Evolutionary conservation across 2,888 invertebrate species (phyloP), one percentile per base, ranked within the genome.

Genomic region (Parnassius glacialis): DNA sequence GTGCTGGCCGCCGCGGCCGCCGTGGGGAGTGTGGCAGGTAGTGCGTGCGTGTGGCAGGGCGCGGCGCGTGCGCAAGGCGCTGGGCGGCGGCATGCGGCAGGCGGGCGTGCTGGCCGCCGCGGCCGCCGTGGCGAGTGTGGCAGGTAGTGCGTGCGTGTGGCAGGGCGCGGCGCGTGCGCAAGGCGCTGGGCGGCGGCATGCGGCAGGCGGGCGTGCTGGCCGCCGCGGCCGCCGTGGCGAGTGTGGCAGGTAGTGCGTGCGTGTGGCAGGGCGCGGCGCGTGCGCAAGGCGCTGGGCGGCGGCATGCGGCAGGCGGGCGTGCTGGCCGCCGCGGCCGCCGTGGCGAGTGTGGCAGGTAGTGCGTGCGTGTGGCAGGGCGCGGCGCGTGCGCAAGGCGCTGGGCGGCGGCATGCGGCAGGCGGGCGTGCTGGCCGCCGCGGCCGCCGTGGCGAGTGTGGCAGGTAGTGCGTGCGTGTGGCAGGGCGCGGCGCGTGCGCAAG

Each of bases 11-110:
- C 98, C 0, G 96, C 98, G 1, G 98, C 16, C 1, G 16, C 16
- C 16, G 34, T 34, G 34, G 34, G 7, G 7, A 3, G 5, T 7
- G 34, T 34, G 34, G 34, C 7, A 20, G 20, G 20, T 20, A 2
- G 2, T 34, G 44, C 13, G 41, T 45, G n/a, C 42, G 25, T 44
- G 25, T 45, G 44, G n/a, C 73, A 97, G 97, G 75, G 97, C 97
- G 0, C 93, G 94, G 10, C 93, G 97, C 59, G 73, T 94, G 50
- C 93, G 98, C 60, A 98, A 99, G 90, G 96, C 95, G 54, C 83
- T 99, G 52, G 99, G 99, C 25, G 99, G 99, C 43, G 98, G 96
- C 1, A 97, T 98, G 97, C 93, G 99, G 61, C 99, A 99, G 87
- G 94, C 93, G 50, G 99, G 99, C 7, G 92, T 98, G 54, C 77